Evolutionary conservation across 2,888 invertebrate genomes (phyloP).

Genomic region (Gymnosoma rotundatum): DNA sequence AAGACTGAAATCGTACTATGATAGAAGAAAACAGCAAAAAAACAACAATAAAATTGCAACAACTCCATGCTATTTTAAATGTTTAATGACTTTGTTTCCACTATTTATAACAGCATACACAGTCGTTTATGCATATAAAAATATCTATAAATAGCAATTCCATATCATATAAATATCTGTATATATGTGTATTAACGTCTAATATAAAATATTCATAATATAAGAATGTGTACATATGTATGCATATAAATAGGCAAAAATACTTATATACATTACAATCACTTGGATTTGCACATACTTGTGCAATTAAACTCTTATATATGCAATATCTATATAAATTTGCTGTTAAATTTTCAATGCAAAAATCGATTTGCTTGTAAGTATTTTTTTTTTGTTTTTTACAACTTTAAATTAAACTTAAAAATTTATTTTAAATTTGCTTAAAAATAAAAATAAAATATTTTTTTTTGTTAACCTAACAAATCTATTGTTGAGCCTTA

Average conservation of each 20-base stretch:
- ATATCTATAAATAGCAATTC: not conserved
- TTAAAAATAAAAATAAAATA: not conserved
- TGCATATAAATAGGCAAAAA: not conserved
- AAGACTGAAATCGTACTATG: constrained; percentile 46
- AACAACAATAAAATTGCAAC: constrained; percentile 50
- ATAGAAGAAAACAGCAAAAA: constrained; percentile 9
- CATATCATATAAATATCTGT: no score
- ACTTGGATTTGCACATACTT: not conserved
- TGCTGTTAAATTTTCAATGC: constrained; percentile 32
- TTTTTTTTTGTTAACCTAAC: not conserved
- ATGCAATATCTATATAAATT: constrained; percentile 1
- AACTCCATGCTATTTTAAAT: constrained; percentile 61
- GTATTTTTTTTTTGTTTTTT: not conserved
- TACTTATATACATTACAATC: not conserved
- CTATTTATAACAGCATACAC: constrained; percentile 19
- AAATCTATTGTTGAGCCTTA: not conserved
- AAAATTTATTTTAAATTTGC: not conserved
- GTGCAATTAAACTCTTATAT: constrained; percentile 18
- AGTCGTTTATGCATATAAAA: constrained; percentile 3
- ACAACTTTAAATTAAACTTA: not conserved
- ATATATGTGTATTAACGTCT: no score
- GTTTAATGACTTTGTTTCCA: constrained; percentile 72
- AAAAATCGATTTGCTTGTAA: constrained; percentile 63
- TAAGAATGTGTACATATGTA: not conserved
- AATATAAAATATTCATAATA: no score